Evolutionary conservation across 2,888 invertebrate genomes (phyloP), one percentile per base, ranked within the genome.

Genomic region (Pocota personata): DNA sequence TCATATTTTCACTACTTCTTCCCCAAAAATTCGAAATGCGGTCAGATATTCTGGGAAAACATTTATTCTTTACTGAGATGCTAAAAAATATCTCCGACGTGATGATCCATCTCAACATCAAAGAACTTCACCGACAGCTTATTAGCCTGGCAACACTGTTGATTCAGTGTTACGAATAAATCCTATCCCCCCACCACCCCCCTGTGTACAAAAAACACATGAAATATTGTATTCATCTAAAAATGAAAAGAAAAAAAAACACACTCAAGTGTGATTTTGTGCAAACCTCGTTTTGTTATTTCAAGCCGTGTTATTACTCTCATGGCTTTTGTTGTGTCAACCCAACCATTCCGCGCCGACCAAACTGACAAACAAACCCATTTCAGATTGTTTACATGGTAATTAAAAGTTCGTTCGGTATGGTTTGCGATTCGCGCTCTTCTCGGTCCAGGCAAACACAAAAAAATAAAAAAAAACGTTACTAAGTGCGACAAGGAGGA

Each of bases 351-450:
- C 71, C 46, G 46, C 14, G 12, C 14, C 12, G 8, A 30, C 46
- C 75, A 32, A 52, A 43, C 75, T 71, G 66, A 58, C 72, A 82
- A 86, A 86, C 86, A 82, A 76, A 82, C 86, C 72, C 67, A 86
- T 86, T 86, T 86, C 21, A 66, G 52, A 82, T 82, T 86, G 86
- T 82, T 86, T 86, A 86, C 82, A 86, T 67, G 82, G 86, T 86
- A 86, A 86, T 86, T 86, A 86, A 86, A 86, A 86, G 82, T 77
- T 82, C 71, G 82, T 77, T 86, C 86, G 76, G 82, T 72, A 67
- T 77, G 71, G 78, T 55, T 78, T 43, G 73, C 60, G 71, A 52
- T 71, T 55, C 32, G 27, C 60, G 24, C 27, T 67, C 67, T 16
- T 35, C 43, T 21, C 57, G 76, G 71, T 76, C 82, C 72, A 77